Evolutionary conservation across 2,113 vertebrate species (phyloP).

Genomic region (Ginglymostoma cirratum): DNA sequence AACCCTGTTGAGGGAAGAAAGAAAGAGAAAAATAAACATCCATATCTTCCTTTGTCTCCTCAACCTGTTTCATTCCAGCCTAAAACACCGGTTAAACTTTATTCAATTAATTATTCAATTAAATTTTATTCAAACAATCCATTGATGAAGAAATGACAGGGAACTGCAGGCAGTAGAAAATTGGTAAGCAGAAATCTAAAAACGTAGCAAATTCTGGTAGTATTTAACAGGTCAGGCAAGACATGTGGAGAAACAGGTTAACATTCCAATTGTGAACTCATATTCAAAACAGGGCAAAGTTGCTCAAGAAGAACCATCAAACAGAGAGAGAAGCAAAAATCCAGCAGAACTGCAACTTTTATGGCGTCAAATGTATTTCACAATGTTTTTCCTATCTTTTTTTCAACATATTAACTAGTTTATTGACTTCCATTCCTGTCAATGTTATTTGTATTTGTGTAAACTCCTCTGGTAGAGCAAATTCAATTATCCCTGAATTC

Average conservation of each 20-base stretch:
- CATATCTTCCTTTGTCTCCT: background rate
- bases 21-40: background rate
- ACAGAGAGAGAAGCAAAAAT: background rate
- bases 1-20: background rate
- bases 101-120: background rate
- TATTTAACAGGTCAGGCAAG: background rate
- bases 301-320: background rate
- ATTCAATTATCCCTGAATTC: too few species aligned
- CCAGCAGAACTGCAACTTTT: background rate
- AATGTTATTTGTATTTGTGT: background rate
- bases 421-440: background rate
- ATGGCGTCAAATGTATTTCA: background rate
- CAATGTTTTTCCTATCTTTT: background rate
- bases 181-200: background rate
- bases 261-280: background rate
- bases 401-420: background rate
- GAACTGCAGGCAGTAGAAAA: background rate
- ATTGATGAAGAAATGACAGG: background rate
- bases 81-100: background rate
- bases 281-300: background rate
- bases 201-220: background rate
- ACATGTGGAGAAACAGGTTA: background rate
- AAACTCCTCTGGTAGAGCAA: background rate
- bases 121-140: background rate
- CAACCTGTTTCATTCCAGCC: background rate